These are phyloP conservation scores for Drepana falcataria DNA, from an alignment of 2,888 invertebrate genomes.

Conservation along the genomic window DNA sequence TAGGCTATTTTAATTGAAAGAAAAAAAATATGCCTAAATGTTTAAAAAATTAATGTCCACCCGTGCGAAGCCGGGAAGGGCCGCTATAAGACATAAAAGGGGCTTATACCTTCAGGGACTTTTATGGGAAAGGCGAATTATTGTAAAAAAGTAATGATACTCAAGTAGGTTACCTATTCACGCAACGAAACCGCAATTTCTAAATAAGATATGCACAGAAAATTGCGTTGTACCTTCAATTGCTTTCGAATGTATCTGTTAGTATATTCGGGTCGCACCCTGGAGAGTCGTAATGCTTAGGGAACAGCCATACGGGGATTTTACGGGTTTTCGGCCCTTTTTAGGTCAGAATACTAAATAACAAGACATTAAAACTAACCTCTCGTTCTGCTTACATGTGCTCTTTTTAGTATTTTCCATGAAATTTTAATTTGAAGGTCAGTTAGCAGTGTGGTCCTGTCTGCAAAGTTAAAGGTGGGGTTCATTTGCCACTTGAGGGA, in stretches of 20 bases:
- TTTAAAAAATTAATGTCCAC: no score
- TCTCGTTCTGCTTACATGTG: constrained; percentile 5
- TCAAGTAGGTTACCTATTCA: background rate
- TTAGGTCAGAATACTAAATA: constrained; percentile 31
- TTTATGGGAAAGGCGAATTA: background rate
- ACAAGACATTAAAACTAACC: constrained; percentile 16
- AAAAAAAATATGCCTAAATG: no score
- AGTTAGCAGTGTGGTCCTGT: no score
- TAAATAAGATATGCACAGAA: background rate
- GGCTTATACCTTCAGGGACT: no score
- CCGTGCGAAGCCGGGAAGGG: no score
- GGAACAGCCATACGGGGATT: background rate
- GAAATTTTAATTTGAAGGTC: no score
- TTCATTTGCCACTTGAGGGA: no score
- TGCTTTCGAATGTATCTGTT: background rate
- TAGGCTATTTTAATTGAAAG: no score
- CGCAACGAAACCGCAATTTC: no score
- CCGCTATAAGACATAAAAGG: no score
- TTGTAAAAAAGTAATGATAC: background rate
- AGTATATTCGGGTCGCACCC: background rate
- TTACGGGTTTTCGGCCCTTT: constrained; percentile 7
- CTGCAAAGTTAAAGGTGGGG: no score
- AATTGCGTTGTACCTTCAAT: background rate
- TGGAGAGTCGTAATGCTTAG: constrained; percentile 8
- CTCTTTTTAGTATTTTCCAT: background rate